Base-by-base conservation (phyloP, 2,113 vertebrate species). In the Sula dactylatra region DNA sequence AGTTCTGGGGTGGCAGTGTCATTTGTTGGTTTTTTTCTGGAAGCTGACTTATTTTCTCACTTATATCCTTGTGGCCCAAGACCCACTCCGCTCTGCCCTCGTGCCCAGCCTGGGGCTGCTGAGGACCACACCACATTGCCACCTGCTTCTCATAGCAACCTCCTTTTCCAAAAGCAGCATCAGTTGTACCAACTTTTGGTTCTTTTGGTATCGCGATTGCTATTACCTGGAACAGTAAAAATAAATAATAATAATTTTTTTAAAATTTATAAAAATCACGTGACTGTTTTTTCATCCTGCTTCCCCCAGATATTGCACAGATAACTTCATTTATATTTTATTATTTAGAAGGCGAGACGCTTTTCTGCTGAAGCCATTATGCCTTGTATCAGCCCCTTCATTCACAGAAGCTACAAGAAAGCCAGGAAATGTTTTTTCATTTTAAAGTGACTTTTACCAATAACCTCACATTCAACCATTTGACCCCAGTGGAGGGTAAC, bases 401-500 rank as follows among this genome's bases (percentile, higher is more conserved):
- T 55, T 87, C 59, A 10, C 54, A 91, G 70, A 64, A 11, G 29
- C 56, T 45, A 9, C 52, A 65, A 34, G 69, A 82, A 86, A 61
- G 49, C 31, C 40, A 55, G 90, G 74, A 82, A 70, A 9, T 10
- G 5, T 0, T 55, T 83, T 90, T 44, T 40, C 40, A 38, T 1
- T 77, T 65, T 34, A 22, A 74, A 87, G 29, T n/a, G 29, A n/a
- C 42, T 56, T 73, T 79, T 47, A 19, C 38, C 11, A 4, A 5
- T 50, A 26, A 77, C 26, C 20, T 86, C 14, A 3, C 29, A 36
- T 40, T 44, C 44, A 72, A 52, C 32, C 24, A 2, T 24, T 26
- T 5, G 19, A 86, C 34, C 34, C 45, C 42, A 7, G 2, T 0
- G 0, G 27, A 8, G 62, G 32, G 11, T 27, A 4, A 20, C 0